These are phyloP conservation scores for Palythoa grandiflora DNA, from an alignment of 92 coral and sea anemone species.

Conservation along the genomic window DNA sequence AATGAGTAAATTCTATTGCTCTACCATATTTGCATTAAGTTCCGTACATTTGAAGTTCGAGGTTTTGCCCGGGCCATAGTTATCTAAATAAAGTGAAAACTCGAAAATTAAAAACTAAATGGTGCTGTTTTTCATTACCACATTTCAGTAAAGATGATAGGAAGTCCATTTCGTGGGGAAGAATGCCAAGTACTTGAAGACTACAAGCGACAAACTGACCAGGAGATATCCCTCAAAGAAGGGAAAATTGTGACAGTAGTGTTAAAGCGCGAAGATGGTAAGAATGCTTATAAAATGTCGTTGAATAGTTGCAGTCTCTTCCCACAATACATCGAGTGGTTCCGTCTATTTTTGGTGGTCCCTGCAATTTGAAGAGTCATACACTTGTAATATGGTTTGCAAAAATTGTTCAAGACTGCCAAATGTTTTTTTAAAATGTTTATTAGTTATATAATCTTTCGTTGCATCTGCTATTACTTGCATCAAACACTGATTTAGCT, in stretches of 20 bases:
- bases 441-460: too few relatives aligned
- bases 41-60: too few relatives aligned
- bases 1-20: neutral
- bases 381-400: too few relatives aligned
- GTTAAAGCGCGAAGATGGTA: constrained; percentile 73
- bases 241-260: constrained; percentile 69
- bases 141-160: constrained; percentile 51
- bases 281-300: neutral
- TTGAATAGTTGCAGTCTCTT: neutral
- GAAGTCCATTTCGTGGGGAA: constrained; percentile 62
- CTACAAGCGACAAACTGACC: constrained; percentile 49
- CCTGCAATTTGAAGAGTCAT: too few relatives aligned
- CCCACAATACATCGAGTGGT: too few relatives aligned
- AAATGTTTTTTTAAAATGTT: too few relatives aligned
- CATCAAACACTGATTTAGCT: too few relatives aligned
- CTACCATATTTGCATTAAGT: too few relatives aligned
- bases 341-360: too few relatives aligned
- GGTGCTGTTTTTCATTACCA: neutral
- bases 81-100: neutral
- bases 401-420: too few relatives aligned
- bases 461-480: too few relatives aligned
- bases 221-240: constrained; percentile 56
- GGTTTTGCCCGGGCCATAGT: neutral
- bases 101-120: neutral
- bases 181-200: constrained; percentile 61